Conservation (phyloP, 2,113 vertebrate species). For the Chaetodon trifascialis region DNA sequence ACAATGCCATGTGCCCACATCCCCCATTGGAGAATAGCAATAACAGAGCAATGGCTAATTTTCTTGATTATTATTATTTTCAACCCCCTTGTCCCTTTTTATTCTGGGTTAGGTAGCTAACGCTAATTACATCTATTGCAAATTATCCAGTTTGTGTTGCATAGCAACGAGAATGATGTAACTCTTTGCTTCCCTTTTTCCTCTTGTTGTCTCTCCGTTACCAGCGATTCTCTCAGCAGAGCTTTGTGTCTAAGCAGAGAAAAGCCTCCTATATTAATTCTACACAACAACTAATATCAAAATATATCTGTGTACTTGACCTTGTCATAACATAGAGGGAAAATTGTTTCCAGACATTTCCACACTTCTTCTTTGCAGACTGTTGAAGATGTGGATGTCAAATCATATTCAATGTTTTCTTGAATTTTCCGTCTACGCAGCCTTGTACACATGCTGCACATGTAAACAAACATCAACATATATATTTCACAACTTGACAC, state of each 20-base stretch:
- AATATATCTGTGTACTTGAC: neutral
- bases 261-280: constrained; percentile 21
- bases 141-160: constrained; percentile 70
- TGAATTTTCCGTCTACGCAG: neutral
- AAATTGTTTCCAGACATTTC: neutral
- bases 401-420: neutral
- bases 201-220: constrained; percentile 41
- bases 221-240: constrained; percentile 20
- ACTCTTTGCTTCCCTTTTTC: constrained; percentile 49
- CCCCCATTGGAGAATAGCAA: constrained; percentile 38
- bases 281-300: neutral
- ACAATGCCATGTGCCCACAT: constrained; percentile 11
- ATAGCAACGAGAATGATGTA: constrained; percentile 67
- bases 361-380: neutral
- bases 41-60: constrained; percentile 62
- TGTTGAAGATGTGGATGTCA: neutral
- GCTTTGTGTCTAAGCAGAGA: constrained; percentile 28
- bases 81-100: constrained; percentile 47
- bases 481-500: constrained; percentile 40
- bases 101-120: constrained; percentile 61
- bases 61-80: constrained; percentile 69
- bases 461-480: constrained; percentile 32
- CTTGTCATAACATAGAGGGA: neutral
- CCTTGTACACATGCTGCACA: constrained; percentile 7
- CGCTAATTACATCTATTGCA: constrained; percentile 70